Evolutionary conservation across 2,888 invertebrate genomes (phyloP).

Genomic region (Pandemis corylana): DNA sequence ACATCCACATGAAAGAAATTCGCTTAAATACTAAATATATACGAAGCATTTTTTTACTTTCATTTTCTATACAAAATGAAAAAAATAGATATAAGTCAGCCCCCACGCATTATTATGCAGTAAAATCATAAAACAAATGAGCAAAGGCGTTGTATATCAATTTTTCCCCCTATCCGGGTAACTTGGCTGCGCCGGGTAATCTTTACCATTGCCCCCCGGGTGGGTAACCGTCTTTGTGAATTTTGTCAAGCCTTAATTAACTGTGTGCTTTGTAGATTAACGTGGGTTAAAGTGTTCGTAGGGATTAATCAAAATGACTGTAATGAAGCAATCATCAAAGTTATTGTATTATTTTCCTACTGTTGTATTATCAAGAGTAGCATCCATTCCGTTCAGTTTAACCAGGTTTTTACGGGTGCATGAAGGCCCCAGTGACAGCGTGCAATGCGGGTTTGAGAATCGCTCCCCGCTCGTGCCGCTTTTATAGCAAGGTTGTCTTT

Average conservation of each 20-base stretch:
- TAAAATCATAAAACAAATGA: constrained; percentile 4
- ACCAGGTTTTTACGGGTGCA: too few species aligned
- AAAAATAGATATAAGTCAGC: background rate
- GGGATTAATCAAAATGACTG: background rate
- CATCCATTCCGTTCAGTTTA: too few species aligned
- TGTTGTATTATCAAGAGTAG: too few species aligned
- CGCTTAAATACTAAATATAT: too few species aligned
- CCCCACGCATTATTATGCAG: background rate
- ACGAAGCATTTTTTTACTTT: too few species aligned
- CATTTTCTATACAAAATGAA: background rate
- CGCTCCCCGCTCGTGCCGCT: too few species aligned
- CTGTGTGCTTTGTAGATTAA: constrained; percentile 45
- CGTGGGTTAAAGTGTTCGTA: background rate
- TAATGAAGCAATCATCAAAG: too few species aligned
- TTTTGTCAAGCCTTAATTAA: constrained; percentile 61
- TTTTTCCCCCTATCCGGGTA: background rate
- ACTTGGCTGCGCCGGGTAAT: constrained; percentile 2
- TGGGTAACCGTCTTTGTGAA: constrained; percentile 51
- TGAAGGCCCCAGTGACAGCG: too few species aligned
- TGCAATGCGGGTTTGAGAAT: too few species aligned
- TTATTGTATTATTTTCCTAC: too few species aligned
- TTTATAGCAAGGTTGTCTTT: too few species aligned
- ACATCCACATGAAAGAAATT: too few species aligned
- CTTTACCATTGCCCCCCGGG: constrained; percentile 43
- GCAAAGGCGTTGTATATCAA: constrained; percentile 2